These are phyloP conservation scores for Eilema griseolum DNA, from an alignment of 2,888 invertebrate species.

Conservation along the genomic window DNA sequence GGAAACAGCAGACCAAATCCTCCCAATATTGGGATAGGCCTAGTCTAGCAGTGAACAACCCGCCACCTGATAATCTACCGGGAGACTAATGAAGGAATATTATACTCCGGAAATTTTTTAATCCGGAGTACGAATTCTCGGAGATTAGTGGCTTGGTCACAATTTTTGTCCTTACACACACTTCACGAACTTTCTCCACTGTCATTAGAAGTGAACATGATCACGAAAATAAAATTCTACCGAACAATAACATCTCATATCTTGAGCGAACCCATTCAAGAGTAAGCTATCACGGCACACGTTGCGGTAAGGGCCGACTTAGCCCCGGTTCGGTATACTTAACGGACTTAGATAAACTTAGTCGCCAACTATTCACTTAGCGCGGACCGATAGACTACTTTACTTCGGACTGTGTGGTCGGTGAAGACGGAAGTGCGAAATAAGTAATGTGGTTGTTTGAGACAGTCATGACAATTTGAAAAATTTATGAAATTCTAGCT, in stretches of 20 bases:
- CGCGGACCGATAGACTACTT: slow-evolving; percentile 56
- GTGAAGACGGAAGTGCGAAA: slow-evolving; percentile 2
- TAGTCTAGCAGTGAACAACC: too few relatives aligned
- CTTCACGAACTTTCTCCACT: too few relatives aligned
- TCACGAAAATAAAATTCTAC: not conserved
- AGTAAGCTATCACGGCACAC: slow-evolving; percentile 37
- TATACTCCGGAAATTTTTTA: too few relatives aligned
- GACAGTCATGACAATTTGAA: too few relatives aligned
- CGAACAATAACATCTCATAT: not conserved
- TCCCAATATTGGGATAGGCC: too few relatives aligned
- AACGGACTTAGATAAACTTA: slow-evolving; percentile 53
- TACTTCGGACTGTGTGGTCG: slow-evolving; percentile 46
- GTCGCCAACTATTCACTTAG: slow-evolving; percentile 65
- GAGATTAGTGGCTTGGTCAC: too few relatives aligned
- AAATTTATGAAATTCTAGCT: too few relatives aligned
- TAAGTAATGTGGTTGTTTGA: slow-evolving; percentile 20
- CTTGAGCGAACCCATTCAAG: not conserved
- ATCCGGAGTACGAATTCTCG: too few relatives aligned
- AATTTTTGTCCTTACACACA: too few relatives aligned
- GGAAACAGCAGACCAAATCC: too few relatives aligned
- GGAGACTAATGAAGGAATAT: too few relatives aligned
- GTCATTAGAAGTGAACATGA: not conserved
- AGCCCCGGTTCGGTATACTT: slow-evolving; percentile 47
- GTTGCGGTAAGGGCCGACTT: slow-evolving; percentile 20
- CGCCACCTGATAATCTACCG: too few relatives aligned